Evolutionary conservation across 2,113 vertebrate species (phyloP).

Genomic region (Myotis lucifugus): DNA sequence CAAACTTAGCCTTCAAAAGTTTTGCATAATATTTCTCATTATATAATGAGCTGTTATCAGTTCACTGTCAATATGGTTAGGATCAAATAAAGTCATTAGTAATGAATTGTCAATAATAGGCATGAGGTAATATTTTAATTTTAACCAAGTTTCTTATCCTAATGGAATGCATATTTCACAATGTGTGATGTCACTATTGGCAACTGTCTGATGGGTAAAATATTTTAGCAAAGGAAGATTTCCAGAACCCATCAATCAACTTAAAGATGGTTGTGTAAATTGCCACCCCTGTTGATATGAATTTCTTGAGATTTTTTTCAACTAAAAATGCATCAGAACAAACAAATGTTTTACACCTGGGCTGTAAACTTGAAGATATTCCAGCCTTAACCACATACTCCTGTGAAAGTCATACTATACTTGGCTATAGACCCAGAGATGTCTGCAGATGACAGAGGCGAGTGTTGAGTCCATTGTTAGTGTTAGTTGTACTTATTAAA

Average conservation of each 20-base stretch:
- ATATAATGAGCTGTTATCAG: neutral
- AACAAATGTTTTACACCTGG: neutral
- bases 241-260: neutral
- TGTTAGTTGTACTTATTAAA: constrained; percentile 55
- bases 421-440: neutral
- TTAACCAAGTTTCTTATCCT: neutral
- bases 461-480: constrained; percentile 34
- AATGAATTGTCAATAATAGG: neutral
- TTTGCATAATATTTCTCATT: neutral
- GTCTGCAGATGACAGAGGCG: neutral
- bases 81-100: neutral
- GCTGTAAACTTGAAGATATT: neutral
- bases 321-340: neutral
- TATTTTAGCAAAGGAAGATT: neutral
- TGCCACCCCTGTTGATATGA: neutral
- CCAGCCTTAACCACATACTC: neutral
- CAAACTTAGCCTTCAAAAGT: neutral
- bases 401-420: neutral
- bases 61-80: neutral
- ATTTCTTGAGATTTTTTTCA: neutral
- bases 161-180: neutral
- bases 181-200: neutral
- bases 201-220: neutral
- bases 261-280: neutral
- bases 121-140: constrained; percentile 8